phyloP scores from a whole-genome alignment of 2,797 vertebrate species.

The Scolopax rusticola region DNA sequence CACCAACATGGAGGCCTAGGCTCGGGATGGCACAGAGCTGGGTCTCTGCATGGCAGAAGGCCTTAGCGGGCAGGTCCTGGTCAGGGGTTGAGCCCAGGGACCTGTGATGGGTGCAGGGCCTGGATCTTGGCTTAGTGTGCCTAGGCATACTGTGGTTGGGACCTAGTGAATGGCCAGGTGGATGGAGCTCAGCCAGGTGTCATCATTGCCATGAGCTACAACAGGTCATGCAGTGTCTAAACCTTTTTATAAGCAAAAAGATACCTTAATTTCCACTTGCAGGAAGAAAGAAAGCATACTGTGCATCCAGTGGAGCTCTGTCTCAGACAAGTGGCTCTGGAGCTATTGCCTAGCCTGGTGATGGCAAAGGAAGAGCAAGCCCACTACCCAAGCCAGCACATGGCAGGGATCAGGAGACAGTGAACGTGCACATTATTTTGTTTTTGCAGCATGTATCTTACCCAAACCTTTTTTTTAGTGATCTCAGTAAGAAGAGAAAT shows the following conservation, averaged over 20 bases:
- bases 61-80: neutral
- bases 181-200: neutral
- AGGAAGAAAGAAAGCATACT: neutral
- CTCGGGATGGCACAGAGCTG: neutral
- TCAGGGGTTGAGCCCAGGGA: neutral
- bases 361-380: neutral
- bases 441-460: neutral
- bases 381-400: neutral
- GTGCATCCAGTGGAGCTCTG: neutral
- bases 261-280: neutral
- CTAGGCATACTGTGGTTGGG: accelerated
- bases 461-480: neutral
- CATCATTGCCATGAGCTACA: neutral
- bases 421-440: neutral
- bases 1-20: neutral
- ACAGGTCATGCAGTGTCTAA: neutral
- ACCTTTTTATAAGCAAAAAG: neutral
- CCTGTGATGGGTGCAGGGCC: accelerated
- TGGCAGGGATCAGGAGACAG: neutral
- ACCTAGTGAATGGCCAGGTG: neutral
- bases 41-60: neutral
- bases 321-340: neutral
- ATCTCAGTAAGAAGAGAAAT: slow-evolving; percentile 25
- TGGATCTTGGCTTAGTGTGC: neutral
- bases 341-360: neutral